Evolutionary conservation across 1,140 invertebrate species (phyloP), one percentile per base, ranked within the genome.

Genomic region (Anagrus nilaparvatae): DNA sequence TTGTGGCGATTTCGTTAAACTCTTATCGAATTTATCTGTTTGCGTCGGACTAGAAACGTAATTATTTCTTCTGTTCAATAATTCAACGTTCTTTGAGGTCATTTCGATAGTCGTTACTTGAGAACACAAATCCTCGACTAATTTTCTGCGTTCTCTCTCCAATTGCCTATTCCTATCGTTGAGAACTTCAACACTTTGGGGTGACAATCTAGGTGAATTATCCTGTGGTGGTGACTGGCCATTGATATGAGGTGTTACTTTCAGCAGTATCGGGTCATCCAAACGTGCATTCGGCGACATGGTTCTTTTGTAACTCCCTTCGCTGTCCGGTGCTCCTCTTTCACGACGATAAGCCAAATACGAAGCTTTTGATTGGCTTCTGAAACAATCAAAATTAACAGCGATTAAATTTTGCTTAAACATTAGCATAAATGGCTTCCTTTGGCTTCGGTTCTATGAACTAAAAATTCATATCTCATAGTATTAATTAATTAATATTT

Each of bases 311-410:
- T 85, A 85, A 54, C 79, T 82, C 36, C 82, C 82, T 54, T 82
- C 74, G 55, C 73, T 81, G 52, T 83, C 75, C 4, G 75, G 73
- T 47, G 75, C 75, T 13, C 79, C 78, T 20, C 75, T 66, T 52
- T 82, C 81, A 43, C 81, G 71, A 13, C 78, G 68, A 30, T 77
- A 75, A 3, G 79, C 76, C 63, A 84, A 61, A 59, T 84, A 84
- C 25, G 82, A 84, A 43, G 82, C 82, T 65, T 86, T 85, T 13
- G 82, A 84, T 53, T 84, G 80, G 52, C 78, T 83, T 67, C 82
- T 86, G 71, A 4, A 75, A 76, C 37, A 50, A 54, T 51, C 56
- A 43, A 45, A 49, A 17, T 42, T 40, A 31, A 21, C 12, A 36
- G 13, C 6, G n/a, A n/a, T n/a, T n/a, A n/a, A n/a, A n/a, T n/a